These are phyloP conservation scores for Electrophaes corylata DNA, from an alignment of 2,888 invertebrate species.

Conservation along the genomic window DNA sequence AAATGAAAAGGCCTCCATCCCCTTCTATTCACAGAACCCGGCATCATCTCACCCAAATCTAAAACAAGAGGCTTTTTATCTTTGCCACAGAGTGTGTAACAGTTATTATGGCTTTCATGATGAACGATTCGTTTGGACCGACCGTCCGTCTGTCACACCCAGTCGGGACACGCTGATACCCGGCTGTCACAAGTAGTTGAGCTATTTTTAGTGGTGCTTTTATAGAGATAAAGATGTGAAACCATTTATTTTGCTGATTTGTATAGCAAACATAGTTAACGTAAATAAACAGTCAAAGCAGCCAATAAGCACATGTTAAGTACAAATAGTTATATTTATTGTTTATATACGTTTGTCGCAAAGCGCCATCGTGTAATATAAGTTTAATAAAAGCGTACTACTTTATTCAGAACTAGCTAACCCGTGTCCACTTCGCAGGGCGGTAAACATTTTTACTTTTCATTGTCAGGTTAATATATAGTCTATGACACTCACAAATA, in stretches of 20 bases:
- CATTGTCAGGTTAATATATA: too few relatives aligned
- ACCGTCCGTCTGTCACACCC: slow-evolving; percentile 12
- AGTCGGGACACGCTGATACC: not conserved
- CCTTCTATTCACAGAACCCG: slow-evolving; percentile 16
- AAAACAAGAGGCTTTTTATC: slow-evolving; percentile 22
- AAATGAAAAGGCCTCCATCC: not conserved
- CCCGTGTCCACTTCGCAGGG: too few relatives aligned
- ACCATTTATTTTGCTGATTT: too few relatives aligned
- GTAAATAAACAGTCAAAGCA: too few relatives aligned
- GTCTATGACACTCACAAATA: too few relatives aligned
- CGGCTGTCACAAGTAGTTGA: slow-evolving; percentile 9
- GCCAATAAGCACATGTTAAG: too few relatives aligned
- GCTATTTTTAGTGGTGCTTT: not conserved
- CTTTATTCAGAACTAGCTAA: too few relatives aligned
- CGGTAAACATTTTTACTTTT: too few relatives aligned
- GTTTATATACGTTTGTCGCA: too few relatives aligned
- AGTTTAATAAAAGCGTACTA: too few relatives aligned
- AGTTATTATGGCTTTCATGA: slow-evolving; percentile 4
- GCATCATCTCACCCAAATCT: slow-evolving; percentile 24
- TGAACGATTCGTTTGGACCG: slow-evolving; percentile 19
- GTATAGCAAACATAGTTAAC: too few relatives aligned
- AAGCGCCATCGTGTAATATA: too few relatives aligned
- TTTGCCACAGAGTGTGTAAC: not conserved
- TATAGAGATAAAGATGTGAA: not conserved
- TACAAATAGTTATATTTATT: not conserved